Conservation (phyloP, 2,113 vertebrate species). For the Dromaius novaehollandiae region DNA sequence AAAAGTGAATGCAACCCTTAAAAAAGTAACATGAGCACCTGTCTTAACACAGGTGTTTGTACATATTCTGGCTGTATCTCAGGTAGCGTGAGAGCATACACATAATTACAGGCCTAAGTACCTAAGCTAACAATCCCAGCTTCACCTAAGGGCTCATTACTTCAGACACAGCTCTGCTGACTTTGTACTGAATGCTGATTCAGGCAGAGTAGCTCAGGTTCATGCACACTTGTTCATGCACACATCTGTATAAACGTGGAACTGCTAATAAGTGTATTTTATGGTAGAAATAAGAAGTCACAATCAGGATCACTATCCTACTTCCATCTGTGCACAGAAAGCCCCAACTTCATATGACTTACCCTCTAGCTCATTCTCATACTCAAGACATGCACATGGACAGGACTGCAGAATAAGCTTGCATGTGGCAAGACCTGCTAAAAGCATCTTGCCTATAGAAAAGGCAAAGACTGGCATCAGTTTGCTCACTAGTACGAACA, state of each 20-base stretch:
- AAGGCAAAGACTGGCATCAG: not conserved
- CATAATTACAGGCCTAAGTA: not conserved
- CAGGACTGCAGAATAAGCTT: not conserved
- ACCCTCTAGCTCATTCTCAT: not conserved
- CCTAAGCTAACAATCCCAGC: not conserved
- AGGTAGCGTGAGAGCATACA: not conserved
- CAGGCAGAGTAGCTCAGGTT: not conserved
- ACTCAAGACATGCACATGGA: not conserved
- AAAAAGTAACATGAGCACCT: not conserved
- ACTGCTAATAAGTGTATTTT: not conserved
- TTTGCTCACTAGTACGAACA: not conserved
- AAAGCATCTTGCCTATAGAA: not conserved
- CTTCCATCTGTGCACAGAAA: not conserved
- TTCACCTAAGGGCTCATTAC: not conserved
- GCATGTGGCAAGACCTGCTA: not conserved
- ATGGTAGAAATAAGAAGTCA: not conserved
- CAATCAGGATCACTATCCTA: not conserved
- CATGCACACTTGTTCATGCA: not conserved
- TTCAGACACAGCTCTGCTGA: not conserved
- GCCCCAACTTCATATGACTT: not conserved
- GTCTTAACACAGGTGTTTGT: not conserved
- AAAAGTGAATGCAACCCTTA: not conserved
- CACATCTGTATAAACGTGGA: not conserved
- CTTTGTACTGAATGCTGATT: not conserved
- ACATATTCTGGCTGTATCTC: not conserved